phyloP scores from a whole-genome alignment of 92 coral and sea anemone species.

The Heteractis magnifica region DNA sequence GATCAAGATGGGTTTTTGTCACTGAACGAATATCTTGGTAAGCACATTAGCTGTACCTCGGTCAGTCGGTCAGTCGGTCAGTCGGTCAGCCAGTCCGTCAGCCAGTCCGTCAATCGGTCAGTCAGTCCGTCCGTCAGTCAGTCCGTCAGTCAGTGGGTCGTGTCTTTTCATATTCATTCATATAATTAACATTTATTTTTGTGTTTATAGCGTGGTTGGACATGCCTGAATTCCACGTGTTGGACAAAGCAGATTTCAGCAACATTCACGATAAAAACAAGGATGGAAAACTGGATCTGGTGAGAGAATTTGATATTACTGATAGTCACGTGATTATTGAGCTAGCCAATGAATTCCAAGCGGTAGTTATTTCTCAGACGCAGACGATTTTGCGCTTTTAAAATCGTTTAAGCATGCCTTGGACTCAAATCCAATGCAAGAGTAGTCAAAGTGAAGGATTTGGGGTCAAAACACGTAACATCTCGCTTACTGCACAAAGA shows the following conservation, averaged over 20 bases:
- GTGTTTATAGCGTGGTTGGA: slow-evolving; percentile 58
- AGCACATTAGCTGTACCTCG: not conserved
- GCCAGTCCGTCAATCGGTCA: not conserved
- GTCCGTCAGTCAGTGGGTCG: not conserved
- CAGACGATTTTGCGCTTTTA: too few relatives aligned
- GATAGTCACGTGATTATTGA: not conserved
- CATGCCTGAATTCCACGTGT: slow-evolving; percentile 71
- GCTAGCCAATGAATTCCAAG: not conserved
- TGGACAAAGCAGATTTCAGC: slow-evolving; percentile 61
- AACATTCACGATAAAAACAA: slow-evolving; percentile 70
- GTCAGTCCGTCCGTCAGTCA: not conserved
- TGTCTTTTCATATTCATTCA: not conserved
- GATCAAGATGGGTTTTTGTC: slow-evolving; percentile 83
- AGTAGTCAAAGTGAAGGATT: too few relatives aligned
- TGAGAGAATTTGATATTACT: slow-evolving; percentile 24
- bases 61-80: not conserved
- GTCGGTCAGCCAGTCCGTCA: not conserved
- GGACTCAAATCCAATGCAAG: too few relatives aligned
- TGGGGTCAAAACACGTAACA: too few relatives aligned
- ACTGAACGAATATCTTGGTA: slow-evolving; percentile 48
- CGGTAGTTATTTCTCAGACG: not conserved
- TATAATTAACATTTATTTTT: not conserved
- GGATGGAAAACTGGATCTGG: slow-evolving; percentile 84
- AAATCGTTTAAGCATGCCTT: too few relatives aligned
- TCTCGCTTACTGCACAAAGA: too few relatives aligned